Percentiles rank a stretch among this genome's conserved stretches.
These are phyloP conservation scores for Calyptomena viridis DNA, from an alignment of 2,113 vertebrate species.

Conservation along the genomic window DNA sequence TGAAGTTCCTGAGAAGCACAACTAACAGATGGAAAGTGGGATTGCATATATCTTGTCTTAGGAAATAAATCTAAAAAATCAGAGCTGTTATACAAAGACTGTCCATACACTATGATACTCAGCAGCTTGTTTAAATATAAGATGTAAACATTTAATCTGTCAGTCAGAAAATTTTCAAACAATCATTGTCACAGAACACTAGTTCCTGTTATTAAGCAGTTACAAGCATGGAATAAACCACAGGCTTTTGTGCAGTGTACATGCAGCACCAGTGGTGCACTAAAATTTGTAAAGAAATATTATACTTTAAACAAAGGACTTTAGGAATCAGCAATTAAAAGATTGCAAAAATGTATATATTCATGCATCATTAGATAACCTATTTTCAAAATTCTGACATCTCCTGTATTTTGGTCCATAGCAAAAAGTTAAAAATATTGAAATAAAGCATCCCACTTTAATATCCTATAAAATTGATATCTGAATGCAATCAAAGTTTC, in stretches of 20 bases:
- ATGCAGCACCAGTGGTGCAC: rapidly evolving
- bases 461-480: background rate
- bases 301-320: background rate
- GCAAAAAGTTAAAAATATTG: background rate
- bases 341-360: background rate
- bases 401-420: background rate
- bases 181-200: background rate
- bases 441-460: background rate
- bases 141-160: background rate
- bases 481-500: background rate
- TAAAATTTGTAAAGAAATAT: background rate
- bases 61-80: constrained; percentile 26
- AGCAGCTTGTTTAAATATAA: constrained; percentile 16
- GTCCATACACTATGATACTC: background rate
- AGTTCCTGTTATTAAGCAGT: background rate
- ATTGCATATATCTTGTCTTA: constrained; percentile 44
- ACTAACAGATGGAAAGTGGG: constrained; percentile 67
- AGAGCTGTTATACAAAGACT: constrained; percentile 43
- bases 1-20: constrained; percentile 38
- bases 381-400: background rate
- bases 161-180: background rate
- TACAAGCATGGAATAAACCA: background rate
- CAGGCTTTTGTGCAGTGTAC: background rate
- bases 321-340: background rate
- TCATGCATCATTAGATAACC: background rate